Evolutionary conservation across 2,797 vertebrate species (phyloP), one percentile per base, ranked within the genome.

Genomic region (Remorina albescens): DNA sequence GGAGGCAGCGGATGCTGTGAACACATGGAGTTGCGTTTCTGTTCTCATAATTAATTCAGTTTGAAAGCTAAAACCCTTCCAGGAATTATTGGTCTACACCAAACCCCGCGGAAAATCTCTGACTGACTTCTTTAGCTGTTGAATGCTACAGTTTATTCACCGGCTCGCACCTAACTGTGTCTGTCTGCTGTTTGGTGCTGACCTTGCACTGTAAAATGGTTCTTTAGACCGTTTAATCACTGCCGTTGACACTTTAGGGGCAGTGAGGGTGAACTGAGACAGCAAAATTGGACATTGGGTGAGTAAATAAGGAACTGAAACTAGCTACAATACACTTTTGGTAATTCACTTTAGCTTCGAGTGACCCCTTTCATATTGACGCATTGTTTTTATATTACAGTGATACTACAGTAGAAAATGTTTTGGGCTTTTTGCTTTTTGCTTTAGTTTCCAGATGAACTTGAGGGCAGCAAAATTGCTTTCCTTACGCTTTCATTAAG

Each of bases 381-480:
- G 49, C 16, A 32, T 37, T 37, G 9, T 41, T 37, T 23, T 60
- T 18, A 37, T 1, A 18, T 15, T 30, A 8, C 5, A n/a, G 25
- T 39, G 12, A 42, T 53, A 13, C 3, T 2, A 2, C 28, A 5
- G 25, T 19, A 23, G 11, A 46, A 67, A 53, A 39, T 0, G 5
- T 7, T 21, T 60, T 56, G 15, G 41, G 9, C 13, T 34, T 50
- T 50, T 39, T 15, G 2, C 8, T 44, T 19, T 26, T 32, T 19
- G 23, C 50, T 9, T 16, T 26, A 51, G 58, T 42, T 32, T 26
- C 34, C 42, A 32, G 51, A 55, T 16, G 78, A 77, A 70, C n/a
- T n/a, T 41, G 32, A 25, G 67, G 61, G 54, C 54, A 59, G 28
- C 15, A 46, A n/a, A 32, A 51, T 61, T 66, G 63, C 16, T 76